These are phyloP conservation scores for Isurus oxyrinchus DNA, from an alignment of 2,113 vertebrate species.

Conservation along the genomic window DNA sequence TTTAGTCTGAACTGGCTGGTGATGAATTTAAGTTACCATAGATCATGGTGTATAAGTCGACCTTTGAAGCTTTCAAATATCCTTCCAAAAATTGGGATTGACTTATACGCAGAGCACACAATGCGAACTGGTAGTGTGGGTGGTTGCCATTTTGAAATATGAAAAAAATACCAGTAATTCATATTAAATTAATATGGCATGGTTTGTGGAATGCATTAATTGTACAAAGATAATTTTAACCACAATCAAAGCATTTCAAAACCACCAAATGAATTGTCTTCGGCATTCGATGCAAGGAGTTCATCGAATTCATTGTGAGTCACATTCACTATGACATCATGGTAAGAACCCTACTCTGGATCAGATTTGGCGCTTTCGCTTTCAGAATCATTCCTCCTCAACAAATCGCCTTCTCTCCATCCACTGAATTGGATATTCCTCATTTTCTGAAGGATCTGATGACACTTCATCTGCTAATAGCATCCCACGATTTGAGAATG, in stretches of 20 bases:
- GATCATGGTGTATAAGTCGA: background rate
- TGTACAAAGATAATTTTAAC: background rate
- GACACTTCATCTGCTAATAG: too few relatives aligned
- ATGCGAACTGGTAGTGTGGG: background rate
- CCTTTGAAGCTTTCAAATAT: background rate
- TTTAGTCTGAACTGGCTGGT: background rate
- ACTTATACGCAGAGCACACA: too few relatives aligned
- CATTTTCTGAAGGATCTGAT: too few relatives aligned
- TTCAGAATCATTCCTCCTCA: too few relatives aligned
- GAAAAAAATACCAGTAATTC: background rate
- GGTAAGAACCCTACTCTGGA: too few relatives aligned
- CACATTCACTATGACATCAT: too few relatives aligned
- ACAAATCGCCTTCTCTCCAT: too few relatives aligned
- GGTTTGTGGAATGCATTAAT: background rate
- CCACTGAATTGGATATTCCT: too few relatives aligned
- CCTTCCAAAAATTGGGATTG: background rate
- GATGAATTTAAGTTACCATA: background rate
- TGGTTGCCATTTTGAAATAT: background rate
- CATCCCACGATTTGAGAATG: too few relatives aligned
- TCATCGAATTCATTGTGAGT: background rate
- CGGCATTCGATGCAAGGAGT: background rate
- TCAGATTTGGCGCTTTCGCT: too few relatives aligned
- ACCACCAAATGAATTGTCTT: background rate
- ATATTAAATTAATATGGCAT: background rate
- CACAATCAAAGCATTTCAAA: background rate